phyloP scores from a whole-genome alignment of 2,888 invertebrate species.

The Tetramorium bicarinatum region DNA sequence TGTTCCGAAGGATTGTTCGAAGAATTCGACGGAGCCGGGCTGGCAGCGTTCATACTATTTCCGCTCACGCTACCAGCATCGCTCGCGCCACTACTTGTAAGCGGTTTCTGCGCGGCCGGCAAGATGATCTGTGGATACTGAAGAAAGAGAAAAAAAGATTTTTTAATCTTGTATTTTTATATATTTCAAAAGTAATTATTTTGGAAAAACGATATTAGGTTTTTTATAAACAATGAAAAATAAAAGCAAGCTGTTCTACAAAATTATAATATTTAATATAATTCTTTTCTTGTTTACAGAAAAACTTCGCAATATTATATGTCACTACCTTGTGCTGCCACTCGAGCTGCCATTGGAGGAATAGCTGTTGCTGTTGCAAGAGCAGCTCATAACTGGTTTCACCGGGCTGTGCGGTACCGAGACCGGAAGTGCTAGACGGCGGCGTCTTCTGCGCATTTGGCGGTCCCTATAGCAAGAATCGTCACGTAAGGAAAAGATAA shows the following conservation, averaged over 20 bases:
- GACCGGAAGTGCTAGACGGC: conserved; percentile 86
- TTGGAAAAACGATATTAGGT: neutral
- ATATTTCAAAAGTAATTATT: neutral
- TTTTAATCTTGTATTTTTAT: neutral
- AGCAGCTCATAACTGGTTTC: conserved; percentile 97
- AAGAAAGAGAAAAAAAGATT: conserved; percentile 45
- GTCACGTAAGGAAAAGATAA: conserved; percentile 57
- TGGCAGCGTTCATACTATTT: conserved; percentile 81
- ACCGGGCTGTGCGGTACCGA: conserved; percentile 85
- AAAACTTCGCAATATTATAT: neutral
- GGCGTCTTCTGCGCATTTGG: conserved; percentile 94
- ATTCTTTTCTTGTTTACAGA: neutral
- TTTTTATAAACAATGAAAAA: neutral
- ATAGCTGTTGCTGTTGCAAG: conserved; percentile 97
- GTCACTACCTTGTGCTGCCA: conserved; percentile 90
- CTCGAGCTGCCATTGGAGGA: conserved; percentile 95
- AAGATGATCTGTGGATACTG: conserved; percentile 93
- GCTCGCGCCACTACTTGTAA: conserved; percentile 83
- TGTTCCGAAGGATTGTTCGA: conserved; percentile 84
- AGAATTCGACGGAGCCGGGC: conserved; percentile 83
- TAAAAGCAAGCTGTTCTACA: neutral
- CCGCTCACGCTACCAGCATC: conserved; percentile 85
- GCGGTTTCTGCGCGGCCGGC: conserved; percentile 90
- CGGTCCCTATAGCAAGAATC: conserved; percentile 89
- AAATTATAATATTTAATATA: neutral